Base-by-base conservation (phyloP, 2,888 invertebrate species). In the Thecocarcelia acutangulata region DNA sequence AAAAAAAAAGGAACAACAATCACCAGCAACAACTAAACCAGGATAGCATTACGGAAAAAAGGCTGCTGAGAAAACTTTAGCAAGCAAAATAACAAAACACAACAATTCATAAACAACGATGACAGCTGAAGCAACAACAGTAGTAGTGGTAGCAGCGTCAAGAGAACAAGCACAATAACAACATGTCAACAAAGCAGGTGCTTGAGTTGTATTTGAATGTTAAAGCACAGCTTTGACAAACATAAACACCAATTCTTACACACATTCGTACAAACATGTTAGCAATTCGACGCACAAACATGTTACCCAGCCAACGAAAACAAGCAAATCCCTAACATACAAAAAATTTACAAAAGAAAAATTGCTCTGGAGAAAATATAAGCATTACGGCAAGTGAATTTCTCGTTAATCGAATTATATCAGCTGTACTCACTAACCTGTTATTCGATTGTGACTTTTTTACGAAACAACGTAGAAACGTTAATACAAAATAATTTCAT, bases 141-240 rank as follows among this genome's bases (percentile, higher is more conserved):
- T 44, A 40, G 17, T 56, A 33, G 33, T 33, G 4, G 33, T 33
- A 64, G 28, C 72, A 63, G 11, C 63, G 58, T 19, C 40, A 42
- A 13, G 46, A 70, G 70, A 63, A 70, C 48, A 48, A 5, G 42
- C 61, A 77, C 78, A 78, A 78, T 40, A 66, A 61, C 61, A 66
- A 66, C 59, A 75, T 82, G 82, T 75, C 78, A 78, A 70, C 82
- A 82, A 82, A 70, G 66, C 78, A 61, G 70, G 78, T 82, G 77
- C 82, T 78, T 75, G 66, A 82, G 75, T 78, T 74, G 69, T 74
- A 69, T 73, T 44, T 68, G 54, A 46, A 70, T 78, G 74, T 70
- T 82, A 66, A 70, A 70, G 58, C 40, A 68, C 46, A 82, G 82
- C 74, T 78, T 82, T 74, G 54, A 37, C 48, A 75, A 75, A 58